Conservation (phyloP, 2,888 invertebrate genomes). For the Lithophane socia region DNA sequence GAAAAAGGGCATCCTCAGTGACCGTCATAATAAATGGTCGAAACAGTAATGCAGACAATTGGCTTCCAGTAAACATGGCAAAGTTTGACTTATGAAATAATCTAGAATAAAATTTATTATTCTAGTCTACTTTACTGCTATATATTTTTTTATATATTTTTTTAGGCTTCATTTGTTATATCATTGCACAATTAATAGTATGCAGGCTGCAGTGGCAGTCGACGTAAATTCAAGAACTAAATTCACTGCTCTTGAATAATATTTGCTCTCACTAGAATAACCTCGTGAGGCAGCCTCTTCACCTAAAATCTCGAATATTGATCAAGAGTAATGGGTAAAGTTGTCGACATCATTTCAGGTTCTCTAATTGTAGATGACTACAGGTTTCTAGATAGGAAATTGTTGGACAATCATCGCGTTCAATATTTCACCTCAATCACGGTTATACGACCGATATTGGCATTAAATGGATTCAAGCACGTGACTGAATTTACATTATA, state of each 20-base stretch:
- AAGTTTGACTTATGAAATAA: not conserved
- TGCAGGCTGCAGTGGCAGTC: not conserved
- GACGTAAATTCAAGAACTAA: not conserved
- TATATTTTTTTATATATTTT: too few species aligned
- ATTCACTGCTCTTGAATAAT: not conserved
- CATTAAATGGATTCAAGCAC: slow-evolving; percentile 22
- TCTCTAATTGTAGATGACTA: not conserved
- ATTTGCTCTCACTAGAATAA: not conserved
- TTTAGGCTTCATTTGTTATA: too few species aligned
- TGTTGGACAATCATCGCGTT: not conserved
- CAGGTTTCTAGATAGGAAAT: not conserved
- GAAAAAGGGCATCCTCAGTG: too few species aligned
- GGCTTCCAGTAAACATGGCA: not conserved
- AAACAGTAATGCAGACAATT: slow-evolving; percentile 23
- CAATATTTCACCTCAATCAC: slow-evolving; percentile 21
- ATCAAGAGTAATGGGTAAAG: not conserved
- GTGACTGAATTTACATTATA: slow-evolving; percentile 53
- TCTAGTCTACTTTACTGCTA: too few species aligned
- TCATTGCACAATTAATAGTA: too few species aligned
- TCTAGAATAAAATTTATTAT: too few species aligned
- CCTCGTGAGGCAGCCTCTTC: not conserved
- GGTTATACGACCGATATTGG: slow-evolving; percentile 18
- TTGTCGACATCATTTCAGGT: not conserved
- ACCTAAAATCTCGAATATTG: not conserved
- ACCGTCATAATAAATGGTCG: slow-evolving; percentile 16